A percentile compares a stretch with the other conserved stretches of the same genome.
Evolutionary conservation across 2,888 invertebrate species (phyloP).

Genomic region (Melieria crassipennis): DNA sequence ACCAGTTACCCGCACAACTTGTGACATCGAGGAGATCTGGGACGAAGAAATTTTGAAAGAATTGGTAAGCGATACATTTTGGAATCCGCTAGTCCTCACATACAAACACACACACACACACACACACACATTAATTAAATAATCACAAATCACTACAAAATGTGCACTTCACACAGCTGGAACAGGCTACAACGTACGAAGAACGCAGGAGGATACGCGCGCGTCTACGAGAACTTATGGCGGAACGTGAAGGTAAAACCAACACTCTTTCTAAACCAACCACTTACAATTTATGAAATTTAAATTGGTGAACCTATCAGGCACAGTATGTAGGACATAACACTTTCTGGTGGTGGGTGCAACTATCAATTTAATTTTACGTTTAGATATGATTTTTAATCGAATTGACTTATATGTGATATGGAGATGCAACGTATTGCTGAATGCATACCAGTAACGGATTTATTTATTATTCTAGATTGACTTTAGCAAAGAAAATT

Average conservation of each 20-base stretch:
- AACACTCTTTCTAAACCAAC: background rate
- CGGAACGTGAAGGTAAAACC: conserved; percentile 82
- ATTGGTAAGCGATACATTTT: conserved; percentile 70
- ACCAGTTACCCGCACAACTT: conserved; percentile 68
- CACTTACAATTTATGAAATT: background rate
- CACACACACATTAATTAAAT: too few species aligned
- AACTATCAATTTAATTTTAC: too few species aligned
- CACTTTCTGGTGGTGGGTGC: too few species aligned
- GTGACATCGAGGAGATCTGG: conserved; percentile 79
- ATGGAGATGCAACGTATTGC: too few species aligned
- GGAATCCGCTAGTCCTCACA: background rate
- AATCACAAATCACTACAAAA: too few species aligned
- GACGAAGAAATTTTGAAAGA: conserved; percentile 78
- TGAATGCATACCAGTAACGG: too few species aligned
- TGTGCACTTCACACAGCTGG: conserved; percentile 71
- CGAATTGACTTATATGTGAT: too few species aligned
- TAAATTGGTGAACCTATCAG: too few species aligned
- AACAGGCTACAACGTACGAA: conserved; percentile 87
- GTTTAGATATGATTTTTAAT: too few species aligned
- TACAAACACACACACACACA: too few species aligned
- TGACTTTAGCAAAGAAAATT: conserved; percentile 15
- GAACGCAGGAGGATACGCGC: conserved; percentile 83
- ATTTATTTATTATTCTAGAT: conserved; percentile 16
- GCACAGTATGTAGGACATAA: too few species aligned
- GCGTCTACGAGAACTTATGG: conserved; percentile 84